These are phyloP conservation scores for Tetrax tetrax DNA, from an alignment of 2,113 vertebrate species.

Conservation along the genomic window DNA sequence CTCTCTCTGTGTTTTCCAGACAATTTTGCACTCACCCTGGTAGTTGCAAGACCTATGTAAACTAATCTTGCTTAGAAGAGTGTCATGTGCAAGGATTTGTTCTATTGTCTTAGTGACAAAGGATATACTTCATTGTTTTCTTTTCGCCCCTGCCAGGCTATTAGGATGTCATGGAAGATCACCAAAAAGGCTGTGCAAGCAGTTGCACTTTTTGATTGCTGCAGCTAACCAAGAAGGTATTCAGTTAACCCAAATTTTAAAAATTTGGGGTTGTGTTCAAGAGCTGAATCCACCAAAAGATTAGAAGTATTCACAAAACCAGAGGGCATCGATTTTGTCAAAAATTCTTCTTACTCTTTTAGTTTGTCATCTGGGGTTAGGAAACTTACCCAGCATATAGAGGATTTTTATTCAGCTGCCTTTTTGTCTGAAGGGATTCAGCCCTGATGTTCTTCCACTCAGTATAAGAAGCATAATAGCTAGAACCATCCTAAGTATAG, in stretches of 20 bases:
- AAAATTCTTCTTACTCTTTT: background rate
- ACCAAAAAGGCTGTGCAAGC: background rate
- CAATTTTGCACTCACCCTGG: background rate
- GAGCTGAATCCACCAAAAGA: background rate
- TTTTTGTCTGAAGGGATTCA: slow-evolving; percentile 10
- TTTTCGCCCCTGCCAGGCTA: background rate
- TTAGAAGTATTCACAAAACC: background rate
- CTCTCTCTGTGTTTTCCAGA: background rate
- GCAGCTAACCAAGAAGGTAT: background rate
- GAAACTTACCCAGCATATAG: background rate
- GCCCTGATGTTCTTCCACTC: background rate
- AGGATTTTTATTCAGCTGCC: background rate
- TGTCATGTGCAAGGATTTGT: background rate
- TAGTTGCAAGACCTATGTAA: background rate
- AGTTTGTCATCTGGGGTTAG: background rate
- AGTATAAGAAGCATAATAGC: background rate
- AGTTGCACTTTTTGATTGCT: background rate
- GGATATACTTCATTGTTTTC: background rate
- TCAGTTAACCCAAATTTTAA: background rate
- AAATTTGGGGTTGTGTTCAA: background rate
- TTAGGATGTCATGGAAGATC: background rate
- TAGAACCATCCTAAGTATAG: slow-evolving; percentile 4
- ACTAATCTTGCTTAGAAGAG: background rate
- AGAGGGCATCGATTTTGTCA: background rate
- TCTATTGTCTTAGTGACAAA: background rate